Evolutionary conservation across 2,797 vertebrate species (phyloP).

Genomic region (Gymnopithys bicolor): DNA sequence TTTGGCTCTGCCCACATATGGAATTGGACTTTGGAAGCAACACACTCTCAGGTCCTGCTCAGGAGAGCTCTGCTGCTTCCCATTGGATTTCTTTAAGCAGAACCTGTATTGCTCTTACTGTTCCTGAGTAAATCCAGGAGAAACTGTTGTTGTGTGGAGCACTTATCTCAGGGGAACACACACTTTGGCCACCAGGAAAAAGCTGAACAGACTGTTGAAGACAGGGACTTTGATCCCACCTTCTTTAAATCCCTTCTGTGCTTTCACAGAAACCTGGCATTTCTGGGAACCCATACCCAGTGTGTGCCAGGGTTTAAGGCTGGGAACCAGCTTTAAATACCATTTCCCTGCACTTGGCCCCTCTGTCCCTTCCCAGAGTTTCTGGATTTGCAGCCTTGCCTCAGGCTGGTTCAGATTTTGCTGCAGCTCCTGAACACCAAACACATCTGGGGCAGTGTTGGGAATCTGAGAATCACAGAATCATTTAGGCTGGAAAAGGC

Average conservation of each 20-base stretch:
- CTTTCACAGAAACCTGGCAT: not conserved
- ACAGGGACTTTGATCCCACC: not conserved
- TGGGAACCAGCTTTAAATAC: not conserved
- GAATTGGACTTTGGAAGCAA: constrained; percentile 31
- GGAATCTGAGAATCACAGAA: not conserved
- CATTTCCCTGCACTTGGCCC: not conserved
- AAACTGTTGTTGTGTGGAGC: not conserved
- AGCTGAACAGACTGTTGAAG: not conserved
- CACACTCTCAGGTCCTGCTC: rapidly evolving
- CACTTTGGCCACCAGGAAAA: not conserved
- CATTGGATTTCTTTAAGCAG: not conserved
- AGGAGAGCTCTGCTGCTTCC: not conserved
- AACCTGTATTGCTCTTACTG: not conserved
- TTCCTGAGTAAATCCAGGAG: not conserved
- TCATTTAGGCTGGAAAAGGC: not conserved
- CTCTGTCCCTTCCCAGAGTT: not conserved
- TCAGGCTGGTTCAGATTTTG: not conserved
- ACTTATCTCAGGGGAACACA: constrained; percentile 9
- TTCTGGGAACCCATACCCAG: not conserved
- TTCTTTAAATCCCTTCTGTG: not conserved
- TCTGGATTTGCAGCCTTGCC: not conserved
- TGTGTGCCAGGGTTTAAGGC: not conserved
- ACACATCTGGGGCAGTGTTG: not conserved
- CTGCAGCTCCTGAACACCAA: not conserved
- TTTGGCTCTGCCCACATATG: not conserved